phyloP scores from a whole-genome alignment of 2,888 invertebrate genomes.

The Mesorhabditis belari region DNA sequence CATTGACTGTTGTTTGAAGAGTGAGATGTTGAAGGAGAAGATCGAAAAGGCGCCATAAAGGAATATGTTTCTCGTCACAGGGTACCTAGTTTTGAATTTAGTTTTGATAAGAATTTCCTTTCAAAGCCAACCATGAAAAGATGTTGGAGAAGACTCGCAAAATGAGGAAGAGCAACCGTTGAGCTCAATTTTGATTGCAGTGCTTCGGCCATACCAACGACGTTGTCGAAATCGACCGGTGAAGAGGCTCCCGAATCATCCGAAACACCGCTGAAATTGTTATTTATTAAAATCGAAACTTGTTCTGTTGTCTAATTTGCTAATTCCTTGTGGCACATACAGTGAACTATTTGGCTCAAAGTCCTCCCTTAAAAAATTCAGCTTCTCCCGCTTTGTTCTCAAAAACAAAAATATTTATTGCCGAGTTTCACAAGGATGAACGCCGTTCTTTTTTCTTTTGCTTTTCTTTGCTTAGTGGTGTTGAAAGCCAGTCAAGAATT shows the following conservation, averaged over 20 bases:
- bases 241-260: conserved; percentile 35
- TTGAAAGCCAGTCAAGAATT: too few relatives aligned
- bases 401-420: too few relatives aligned
- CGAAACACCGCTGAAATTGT: conserved; percentile 6
- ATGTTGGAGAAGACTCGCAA: conserved; percentile 81
- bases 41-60: conserved; percentile 88
- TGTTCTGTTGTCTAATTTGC: too few relatives aligned
- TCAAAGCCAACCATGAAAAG: conserved; percentile 64
- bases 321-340: too few relatives aligned
- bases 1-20: conserved; percentile 39
- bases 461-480: too few relatives aligned
- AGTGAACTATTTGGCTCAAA: too few relatives aligned
- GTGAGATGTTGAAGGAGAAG: conserved; percentile 76
- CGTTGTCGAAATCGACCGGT: conserved; percentile 62
- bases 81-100: conserved; percentile 47
- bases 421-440: too few relatives aligned
- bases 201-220: conserved; percentile 79
- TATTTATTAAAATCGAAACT: background rate
- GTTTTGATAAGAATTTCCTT: background rate
- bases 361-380: too few relatives aligned
- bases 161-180: conserved; percentile 84
- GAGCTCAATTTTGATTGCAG: conserved; percentile 63
- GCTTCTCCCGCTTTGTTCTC: too few relatives aligned
- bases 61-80: conserved; percentile 80
- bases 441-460: too few relatives aligned